phyloP scores from a whole-genome alignment of 2,888 invertebrate species.

The Cantharis rufa region DNA sequence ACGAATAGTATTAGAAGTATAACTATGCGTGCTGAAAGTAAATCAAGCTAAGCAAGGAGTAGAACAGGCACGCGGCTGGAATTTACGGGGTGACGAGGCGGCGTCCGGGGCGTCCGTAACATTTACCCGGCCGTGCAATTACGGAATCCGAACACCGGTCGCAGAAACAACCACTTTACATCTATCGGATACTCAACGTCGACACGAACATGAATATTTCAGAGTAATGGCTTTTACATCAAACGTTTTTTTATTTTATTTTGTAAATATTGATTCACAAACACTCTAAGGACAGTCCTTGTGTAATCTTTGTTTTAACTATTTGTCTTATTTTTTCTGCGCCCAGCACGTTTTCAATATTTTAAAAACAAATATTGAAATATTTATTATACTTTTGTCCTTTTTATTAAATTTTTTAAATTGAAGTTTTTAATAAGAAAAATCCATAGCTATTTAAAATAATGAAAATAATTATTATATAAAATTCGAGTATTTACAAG shows the following conservation, averaged over 20 bases:
- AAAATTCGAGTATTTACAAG: background rate
- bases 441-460: background rate
- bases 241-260: slow-evolving; percentile 42
- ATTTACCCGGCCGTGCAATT: slow-evolving; percentile 40
- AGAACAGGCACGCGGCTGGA: slow-evolving; percentile 32
- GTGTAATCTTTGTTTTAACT: slow-evolving; percentile 36
- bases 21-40: slow-evolving; percentile 39
- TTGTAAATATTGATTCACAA: slow-evolving; percentile 46
- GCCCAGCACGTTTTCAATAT: slow-evolving; percentile 23
- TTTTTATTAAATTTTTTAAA: too few relatives aligned
- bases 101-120: slow-evolving; percentile 31
- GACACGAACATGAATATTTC: slow-evolving; percentile 54
- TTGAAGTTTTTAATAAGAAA: background rate
- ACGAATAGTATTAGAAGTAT: slow-evolving; percentile 24
- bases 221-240: slow-evolving; percentile 45
- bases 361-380: slow-evolving; percentile 21
- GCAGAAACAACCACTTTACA: slow-evolving; percentile 47
- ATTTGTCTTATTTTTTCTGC: slow-evolving; percentile 30
- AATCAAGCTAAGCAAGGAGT: slow-evolving; percentile 36
- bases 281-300: slow-evolving; percentile 40
- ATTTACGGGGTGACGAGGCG: slow-evolving; percentile 33
- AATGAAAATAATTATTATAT: too few relatives aligned
- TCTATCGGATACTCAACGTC: slow-evolving; percentile 46
- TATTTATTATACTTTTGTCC: background rate
- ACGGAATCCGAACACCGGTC: slow-evolving; percentile 39